Percentiles rank a stretch among this genome's conserved stretches.
Evolutionary conservation across 2,888 invertebrate genomes (phyloP).

Genomic region (Laspeyria flexula): DNA sequence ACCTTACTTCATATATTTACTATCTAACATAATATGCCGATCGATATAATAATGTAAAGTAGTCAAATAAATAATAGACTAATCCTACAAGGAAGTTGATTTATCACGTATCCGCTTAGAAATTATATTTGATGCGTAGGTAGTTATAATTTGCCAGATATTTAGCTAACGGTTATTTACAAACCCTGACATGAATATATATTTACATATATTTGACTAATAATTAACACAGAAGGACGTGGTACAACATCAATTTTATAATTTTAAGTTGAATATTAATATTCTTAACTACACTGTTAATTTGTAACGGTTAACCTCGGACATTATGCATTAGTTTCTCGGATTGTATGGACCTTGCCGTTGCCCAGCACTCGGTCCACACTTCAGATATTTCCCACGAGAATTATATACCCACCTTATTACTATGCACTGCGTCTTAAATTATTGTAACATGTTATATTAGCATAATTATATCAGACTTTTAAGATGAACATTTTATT

Average conservation of each 20-base stretch:
- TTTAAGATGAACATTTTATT: constrained; percentile 14
- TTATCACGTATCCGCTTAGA: not conserved
- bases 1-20: too few species aligned
- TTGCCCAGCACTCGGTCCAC: not conserved
- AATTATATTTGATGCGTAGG: not conserved
- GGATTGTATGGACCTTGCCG: not conserved
- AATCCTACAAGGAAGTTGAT: not conserved
- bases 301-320: not conserved
- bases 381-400: constrained; percentile 32
- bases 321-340: not conserved
- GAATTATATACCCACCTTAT: constrained; percentile 30
- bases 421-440: constrained; percentile 40
- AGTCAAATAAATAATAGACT: not conserved
- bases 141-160: not conserved
- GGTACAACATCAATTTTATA: not conserved
- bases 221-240: not conserved
- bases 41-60: too few species aligned
- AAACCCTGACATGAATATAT: not conserved
- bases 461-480: constrained; percentile 28
- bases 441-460: constrained; percentile 18
- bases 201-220: not conserved
- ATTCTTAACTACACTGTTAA: not conserved
- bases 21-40: too few species aligned
- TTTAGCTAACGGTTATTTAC: not conserved
- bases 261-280: not conserved